Percentiles rank a stretch among this genome's conserved stretches.
Conservation (phyloP, 2,797 vertebrate genomes). For the Periparus ater region DNA sequence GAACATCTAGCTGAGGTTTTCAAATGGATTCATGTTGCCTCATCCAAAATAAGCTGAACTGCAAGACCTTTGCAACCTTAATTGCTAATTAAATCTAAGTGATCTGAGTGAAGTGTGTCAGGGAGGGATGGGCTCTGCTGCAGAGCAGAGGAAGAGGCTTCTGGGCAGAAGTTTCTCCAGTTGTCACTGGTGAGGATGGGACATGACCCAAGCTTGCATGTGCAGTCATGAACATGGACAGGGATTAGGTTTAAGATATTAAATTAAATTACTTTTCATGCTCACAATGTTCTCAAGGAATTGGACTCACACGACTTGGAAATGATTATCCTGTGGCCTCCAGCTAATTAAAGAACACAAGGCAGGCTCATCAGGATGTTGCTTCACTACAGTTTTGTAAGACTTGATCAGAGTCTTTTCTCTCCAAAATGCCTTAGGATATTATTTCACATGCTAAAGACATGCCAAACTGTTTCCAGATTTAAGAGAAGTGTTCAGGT, state of each 20-base stretch:
- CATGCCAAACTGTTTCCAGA: not conserved
- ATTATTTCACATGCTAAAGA: not conserved
- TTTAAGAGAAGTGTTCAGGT: not conserved
- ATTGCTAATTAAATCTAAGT: not conserved
- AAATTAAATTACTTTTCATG: not conserved
- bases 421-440: not conserved
- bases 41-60: not conserved
- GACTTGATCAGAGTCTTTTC: not conserved
- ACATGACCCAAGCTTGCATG: not conserved
- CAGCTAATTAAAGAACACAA: not conserved
- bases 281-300: not conserved
- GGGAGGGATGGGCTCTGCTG: not conserved
- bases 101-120: not conserved
- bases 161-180: not conserved
- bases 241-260: not conserved
- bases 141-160: not conserved
- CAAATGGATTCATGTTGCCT: not conserved
- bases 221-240: not conserved
- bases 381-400: not conserved
- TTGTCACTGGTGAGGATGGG: not conserved
- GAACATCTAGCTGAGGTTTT: not conserved
- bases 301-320: not conserved
- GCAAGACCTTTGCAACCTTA: not conserved
- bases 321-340: not conserved
- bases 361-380: not conserved